A percentile compares a stretch with the other conserved stretches of the same genome.
Evolutionary conservation across 2,888 invertebrate species (phyloP).

Genomic region (Pinctada fucata): DNA sequence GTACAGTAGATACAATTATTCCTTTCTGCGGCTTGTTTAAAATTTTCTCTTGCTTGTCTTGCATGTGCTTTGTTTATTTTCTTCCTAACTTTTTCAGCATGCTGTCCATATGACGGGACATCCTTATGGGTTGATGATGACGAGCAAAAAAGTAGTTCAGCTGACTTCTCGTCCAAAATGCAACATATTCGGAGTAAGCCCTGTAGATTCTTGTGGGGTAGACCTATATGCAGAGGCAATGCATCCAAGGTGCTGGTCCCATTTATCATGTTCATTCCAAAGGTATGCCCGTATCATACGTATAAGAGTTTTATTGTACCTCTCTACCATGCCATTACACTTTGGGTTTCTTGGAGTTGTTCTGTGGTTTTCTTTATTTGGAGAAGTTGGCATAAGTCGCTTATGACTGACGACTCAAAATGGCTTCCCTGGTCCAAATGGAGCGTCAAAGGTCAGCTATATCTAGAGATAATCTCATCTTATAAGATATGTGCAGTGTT

Average conservation of each 20-base stretch:
- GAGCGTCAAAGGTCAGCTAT: conserved; percentile 29
- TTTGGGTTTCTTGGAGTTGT: conserved; percentile 30
- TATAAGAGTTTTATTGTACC: conserved; percentile 33
- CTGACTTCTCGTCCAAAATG: conserved; percentile 33
- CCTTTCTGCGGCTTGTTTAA: conserved; percentile 17
- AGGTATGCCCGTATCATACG: conserved; percentile 27
- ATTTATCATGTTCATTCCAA: conserved; percentile 27
- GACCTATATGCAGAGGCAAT: conserved; percentile 32
- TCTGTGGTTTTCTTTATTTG: conserved; percentile 33
- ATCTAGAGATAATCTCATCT: conserved; percentile 46
- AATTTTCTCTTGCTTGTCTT: conserved; percentile 21
- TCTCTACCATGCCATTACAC: conserved; percentile 34
- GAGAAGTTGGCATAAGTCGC: conserved; percentile 26
- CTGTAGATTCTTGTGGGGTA: conserved; percentile 25
- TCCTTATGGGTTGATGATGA: background rate
- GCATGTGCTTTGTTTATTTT: conserved; percentile 30
- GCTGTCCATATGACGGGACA: conserved; percentile 14
- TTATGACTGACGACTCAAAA: conserved; percentile 28
- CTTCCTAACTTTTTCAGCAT: conserved; percentile 7
- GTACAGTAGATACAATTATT: conserved; percentile 27
- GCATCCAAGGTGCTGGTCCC: conserved; percentile 26
- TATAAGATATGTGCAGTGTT: conserved; percentile 8
- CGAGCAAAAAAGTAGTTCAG: conserved; percentile 23
- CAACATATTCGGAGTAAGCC: conserved; percentile 36
- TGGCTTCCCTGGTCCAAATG: conserved; percentile 45